Evolutionary conservation across 2,113 vertebrate genomes (phyloP).

Genomic region (Porphyrio hochstetteri): DNA sequence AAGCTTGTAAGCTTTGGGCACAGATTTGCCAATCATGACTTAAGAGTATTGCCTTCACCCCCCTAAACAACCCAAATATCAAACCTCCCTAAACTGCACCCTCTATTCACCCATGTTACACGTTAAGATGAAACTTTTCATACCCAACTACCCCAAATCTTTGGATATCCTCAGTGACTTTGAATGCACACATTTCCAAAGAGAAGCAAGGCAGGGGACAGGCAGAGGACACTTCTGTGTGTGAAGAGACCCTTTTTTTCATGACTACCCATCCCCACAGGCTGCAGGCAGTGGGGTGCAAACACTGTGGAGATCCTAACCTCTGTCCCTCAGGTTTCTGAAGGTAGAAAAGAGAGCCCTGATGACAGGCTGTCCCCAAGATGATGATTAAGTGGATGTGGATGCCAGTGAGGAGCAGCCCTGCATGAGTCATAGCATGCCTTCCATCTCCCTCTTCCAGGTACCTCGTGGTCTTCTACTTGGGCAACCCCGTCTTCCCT

Average conservation of each 20-base stretch:
- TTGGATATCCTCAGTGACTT: background rate
- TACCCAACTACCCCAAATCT: background rate
- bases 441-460: background rate
- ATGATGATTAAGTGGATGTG: background rate
- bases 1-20: background rate
- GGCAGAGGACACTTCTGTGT: background rate
- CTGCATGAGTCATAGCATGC: background rate
- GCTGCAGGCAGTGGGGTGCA: background rate
- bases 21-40: background rate
- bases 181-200: background rate
- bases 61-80: background rate
- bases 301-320: background rate
- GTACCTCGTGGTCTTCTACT: too few species aligned
- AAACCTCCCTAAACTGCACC: background rate
- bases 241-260: background rate
- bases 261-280: rapidly evolving
- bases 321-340: background rate
- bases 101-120: background rate
- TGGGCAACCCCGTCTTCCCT: background rate
- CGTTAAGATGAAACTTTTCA: background rate
- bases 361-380: background rate
- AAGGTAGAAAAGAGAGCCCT: background rate
- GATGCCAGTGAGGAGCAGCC: background rate
- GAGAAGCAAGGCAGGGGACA: background rate
- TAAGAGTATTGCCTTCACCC: background rate